Conservation (phyloP, 23 tunicate genomes). For the Ciona savignyi region DNA sequence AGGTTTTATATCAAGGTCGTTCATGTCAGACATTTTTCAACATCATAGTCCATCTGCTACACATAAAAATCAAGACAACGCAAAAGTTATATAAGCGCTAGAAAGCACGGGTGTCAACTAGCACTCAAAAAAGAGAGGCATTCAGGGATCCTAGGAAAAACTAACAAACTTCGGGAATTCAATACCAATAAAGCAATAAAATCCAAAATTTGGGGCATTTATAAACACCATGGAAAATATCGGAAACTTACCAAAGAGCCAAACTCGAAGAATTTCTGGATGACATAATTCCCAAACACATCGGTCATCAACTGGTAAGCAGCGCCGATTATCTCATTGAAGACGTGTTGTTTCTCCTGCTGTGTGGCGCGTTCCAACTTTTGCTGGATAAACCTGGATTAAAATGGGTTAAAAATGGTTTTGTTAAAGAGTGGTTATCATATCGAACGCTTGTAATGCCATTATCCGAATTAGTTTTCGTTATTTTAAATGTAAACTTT, state of each 20-base stretch:
- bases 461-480: too few relatives aligned
- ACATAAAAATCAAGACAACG: neutral
- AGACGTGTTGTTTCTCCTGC: conserved; percentile 82
- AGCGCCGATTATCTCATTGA: conserved; percentile 77
- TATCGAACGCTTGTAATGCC: too few relatives aligned
- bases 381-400: conserved; percentile 94
- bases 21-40: conserved; percentile 41
- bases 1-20: conserved; percentile 8
- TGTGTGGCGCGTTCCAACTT: conserved; percentile 90
- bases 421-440: neutral
- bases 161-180: too few relatives aligned
- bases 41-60: conserved; percentile 28
- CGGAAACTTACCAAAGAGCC: conserved; percentile 53
- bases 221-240: neutral
- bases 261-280: conserved; percentile 95
- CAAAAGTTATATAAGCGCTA: too few relatives aligned
- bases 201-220: too few relatives aligned
- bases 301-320: conserved; percentile 98
- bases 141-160: too few relatives aligned
- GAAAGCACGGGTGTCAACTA: too few relatives aligned
- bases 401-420: neutral
- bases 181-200: too few relatives aligned
- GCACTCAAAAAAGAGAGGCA: too few relatives aligned
- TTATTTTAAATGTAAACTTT: too few relatives aligned
- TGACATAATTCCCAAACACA: conserved; percentile 99